Base-by-base conservation (phyloP, 2,888 invertebrate genomes). In the Lepeophtheirus nordmannii region DNA sequence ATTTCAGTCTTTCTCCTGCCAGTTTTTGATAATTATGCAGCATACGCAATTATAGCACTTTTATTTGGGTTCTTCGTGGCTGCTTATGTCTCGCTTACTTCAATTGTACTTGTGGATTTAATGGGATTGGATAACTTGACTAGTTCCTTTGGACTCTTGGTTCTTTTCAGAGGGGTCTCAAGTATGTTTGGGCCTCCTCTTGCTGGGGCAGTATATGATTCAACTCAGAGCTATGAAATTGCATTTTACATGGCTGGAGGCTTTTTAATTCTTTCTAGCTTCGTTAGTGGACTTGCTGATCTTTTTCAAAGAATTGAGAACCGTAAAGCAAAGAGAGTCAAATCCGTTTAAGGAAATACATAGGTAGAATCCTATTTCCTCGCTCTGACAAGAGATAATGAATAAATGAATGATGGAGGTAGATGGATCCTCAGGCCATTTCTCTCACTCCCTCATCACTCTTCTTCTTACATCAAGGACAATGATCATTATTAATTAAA, bases 71-170 rank as follows among this genome's bases (percentile, higher is more conserved):
- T 94, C 70, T 90, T 91, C 72, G 86, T 91, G 91, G 91, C 96
- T 69, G 94, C 94, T 68, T 97, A 93, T 78, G 93, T 98, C 73
- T 94, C 96, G 9, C 80, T 98, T 68, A 97, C 97, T 57, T 97
- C 97, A 61, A 96, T 97, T 74, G 93, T 97, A 74, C 81, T 98
- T 69, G 94, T 96, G 71, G 96, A 98, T 76, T 81, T 97, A 41
- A 82, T 98, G 60, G 97, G 97, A 1, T 79, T 98, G 74, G 94
- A 96, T 75, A 89, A 89, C 75, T 78, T 98, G 71, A 97, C 97
- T 60, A 97, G 93, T 76, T 94, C 96, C 59, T 98, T 97, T 78
- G 98, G 98, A 14, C 81, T 98, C 69, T 81, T 98, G 67, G 93
- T 96, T 72, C 79, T 98, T 71, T 92, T 93, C 80, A 85, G 97